A percentile compares a stretch with the other conserved stretches of the same genome.
Conservation (phyloP, 2,797 vertebrate species). For the Acridotheres tristis region DNA sequence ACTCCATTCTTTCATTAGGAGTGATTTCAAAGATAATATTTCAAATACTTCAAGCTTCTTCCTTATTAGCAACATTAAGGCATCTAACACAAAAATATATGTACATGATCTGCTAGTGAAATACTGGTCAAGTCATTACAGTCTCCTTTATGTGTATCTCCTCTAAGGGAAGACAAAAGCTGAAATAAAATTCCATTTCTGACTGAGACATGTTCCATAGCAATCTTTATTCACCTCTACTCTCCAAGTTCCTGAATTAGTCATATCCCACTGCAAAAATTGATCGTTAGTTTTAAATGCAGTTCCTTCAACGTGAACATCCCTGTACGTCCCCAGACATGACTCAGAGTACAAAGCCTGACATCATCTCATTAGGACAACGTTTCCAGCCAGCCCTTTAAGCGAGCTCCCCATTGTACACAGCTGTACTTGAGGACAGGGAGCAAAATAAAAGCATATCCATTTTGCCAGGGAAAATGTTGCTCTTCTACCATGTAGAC, state of each 20-base stretch:
- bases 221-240: background rate
- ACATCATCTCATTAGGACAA: background rate
- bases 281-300: background rate
- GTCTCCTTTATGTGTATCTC: background rate
- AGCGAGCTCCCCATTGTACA: background rate
- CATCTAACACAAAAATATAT: background rate
- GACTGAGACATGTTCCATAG: background rate
- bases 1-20: background rate
- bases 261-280: background rate
- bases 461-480: background rate
- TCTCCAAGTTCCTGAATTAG: background rate
- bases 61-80: background rate
- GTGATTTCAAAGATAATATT: background rate
- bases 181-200: background rate
- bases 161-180: background rate
- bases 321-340: fast-evolving
- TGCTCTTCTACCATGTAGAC: background rate
- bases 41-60: background rate
- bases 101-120: background rate
- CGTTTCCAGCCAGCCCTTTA: background rate
- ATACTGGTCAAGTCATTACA: background rate
- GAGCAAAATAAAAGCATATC: background rate
- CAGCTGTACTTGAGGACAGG: background rate
- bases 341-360: background rate
- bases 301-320: background rate